Evolutionary conservation across 1,140 invertebrate species (phyloP).

Genomic region (Diachasma alloeum): DNA sequence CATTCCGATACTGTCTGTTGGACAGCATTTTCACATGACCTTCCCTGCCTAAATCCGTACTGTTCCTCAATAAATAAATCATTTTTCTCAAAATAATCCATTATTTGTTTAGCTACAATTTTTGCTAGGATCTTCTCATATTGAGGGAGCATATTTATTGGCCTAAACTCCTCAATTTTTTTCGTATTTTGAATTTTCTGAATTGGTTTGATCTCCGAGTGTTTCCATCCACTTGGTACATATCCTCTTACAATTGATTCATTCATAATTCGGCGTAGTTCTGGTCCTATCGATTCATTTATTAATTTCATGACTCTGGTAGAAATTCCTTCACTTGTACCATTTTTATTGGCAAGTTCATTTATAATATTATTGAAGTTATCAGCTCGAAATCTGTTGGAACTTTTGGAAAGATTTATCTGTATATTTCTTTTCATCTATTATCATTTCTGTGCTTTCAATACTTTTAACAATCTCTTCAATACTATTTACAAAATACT

Average conservation of each 20-base stretch:
- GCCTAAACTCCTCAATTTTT: conserved; percentile 31
- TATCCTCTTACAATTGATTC: conserved; percentile 16
- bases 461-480: background rate
- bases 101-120: conserved; percentile 30
- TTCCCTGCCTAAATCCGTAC: conserved; percentile 25
- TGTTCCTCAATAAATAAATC: conserved; percentile 23
- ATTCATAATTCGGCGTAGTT: conserved; percentile 20
- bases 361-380: background rate
- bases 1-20: background rate
- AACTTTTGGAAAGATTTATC: background rate
- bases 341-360: background rate
- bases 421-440: background rate
- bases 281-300: background rate
- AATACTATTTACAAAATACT: conserved; percentile 7
- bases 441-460: background rate
- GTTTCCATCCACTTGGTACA: conserved; percentile 33
- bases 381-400: background rate
- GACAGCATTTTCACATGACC: conserved; percentile 24
- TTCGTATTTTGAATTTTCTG: conserved; percentile 31
- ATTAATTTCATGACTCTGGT: background rate
- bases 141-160: conserved; percentile 34
- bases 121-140: conserved; percentile 38
- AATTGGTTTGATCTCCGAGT: conserved; percentile 31
- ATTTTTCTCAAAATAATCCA: conserved; percentile 18
- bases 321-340: background rate